Base-by-base conservation (phyloP, 2,888 invertebrate genomes). In the Buathra laborator region DNA sequence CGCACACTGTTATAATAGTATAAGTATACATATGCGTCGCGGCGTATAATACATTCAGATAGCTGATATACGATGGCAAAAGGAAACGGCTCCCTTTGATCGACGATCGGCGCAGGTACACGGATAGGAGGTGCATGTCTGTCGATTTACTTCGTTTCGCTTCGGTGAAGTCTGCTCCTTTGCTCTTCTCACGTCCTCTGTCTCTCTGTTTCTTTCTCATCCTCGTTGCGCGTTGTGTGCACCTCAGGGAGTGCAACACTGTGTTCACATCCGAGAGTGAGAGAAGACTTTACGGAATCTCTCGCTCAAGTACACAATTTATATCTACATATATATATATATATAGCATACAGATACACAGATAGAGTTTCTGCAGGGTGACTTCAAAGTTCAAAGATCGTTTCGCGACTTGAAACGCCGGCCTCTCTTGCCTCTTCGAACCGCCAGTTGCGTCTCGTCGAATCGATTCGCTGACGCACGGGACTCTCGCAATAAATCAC, bases 131-230 rank as follows among this genome's bases (percentile, higher is more conserved):
- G 72, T 86, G 82, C 84, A 86, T 86, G 86, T 87, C 86, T 84
- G 83, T 85, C 87, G 85, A 87, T 87, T 87, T 86, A 85, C 84
- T 86, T 77, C 80, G 86, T 81, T 80, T 84, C 81, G 84, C 85
- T 80, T 81, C 78, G 80, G 48, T 80, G 80, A 59, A 82, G 67
- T 72, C 24, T 56, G 53, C 76, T 81, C 72, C 62, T 78, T 70
- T 67, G 78, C 83, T 24, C 81, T 76, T 78, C 75, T 24, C 62
- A 77, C 64, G 24, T 78, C 67, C 71, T 76, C 29, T 56, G 51
- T 51, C 48, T 75, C 44, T 66, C 59, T 67, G 32, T 48, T 43
- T 66, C 59, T 43, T 44, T 59, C 67, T 77, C 64, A 64, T 77
- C 66, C 78, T 56, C 59, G 32, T 68, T 74, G 67, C 43, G 29